phyloP scores from a whole-genome alignment of 2,888 invertebrate genomes.

The Diarsia mendica region DNA sequence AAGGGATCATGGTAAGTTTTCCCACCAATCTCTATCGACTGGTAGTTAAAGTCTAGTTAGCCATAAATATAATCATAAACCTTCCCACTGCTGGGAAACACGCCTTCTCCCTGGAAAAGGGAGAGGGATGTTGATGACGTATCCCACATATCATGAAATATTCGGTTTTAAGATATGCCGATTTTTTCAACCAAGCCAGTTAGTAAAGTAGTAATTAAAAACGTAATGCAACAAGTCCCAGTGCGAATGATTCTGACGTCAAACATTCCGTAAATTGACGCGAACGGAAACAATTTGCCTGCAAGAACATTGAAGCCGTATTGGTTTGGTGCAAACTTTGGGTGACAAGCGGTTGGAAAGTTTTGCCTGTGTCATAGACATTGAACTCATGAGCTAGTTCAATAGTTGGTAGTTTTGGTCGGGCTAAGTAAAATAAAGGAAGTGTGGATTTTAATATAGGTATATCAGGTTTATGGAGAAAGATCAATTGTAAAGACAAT shows the following conservation, averaged over 20 bases:
- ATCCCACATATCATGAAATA: too few relatives aligned
- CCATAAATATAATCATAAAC: not conserved
- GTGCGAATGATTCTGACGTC: conserved; percentile 68
- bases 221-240: conserved; percentile 60
- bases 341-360: conserved; percentile 41
- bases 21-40: not conserved
- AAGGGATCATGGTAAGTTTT: conserved; percentile 36
- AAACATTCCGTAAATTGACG: conserved; percentile 82
- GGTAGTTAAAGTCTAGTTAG: not conserved
- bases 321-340: conserved; percentile 66
- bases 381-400: not conserved
- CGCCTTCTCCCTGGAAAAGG: not conserved
- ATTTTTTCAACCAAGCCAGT: not conserved
- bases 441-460: not conserved
- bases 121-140: too few relatives aligned
- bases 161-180: too few relatives aligned
- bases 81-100: not conserved
- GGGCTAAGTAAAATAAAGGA: not conserved
- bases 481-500: not conserved
- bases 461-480: too few relatives aligned
- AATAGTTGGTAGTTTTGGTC: not conserved
- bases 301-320: conserved; percentile 75
- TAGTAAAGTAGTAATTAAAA: conserved; percentile 43
- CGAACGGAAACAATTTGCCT: conserved; percentile 86
- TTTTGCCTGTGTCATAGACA: not conserved